Evolutionary conservation across 2,888 invertebrate genomes (phyloP), one percentile per base, ranked within the genome.

Genomic region (Hypolimnas misippus): DNA sequence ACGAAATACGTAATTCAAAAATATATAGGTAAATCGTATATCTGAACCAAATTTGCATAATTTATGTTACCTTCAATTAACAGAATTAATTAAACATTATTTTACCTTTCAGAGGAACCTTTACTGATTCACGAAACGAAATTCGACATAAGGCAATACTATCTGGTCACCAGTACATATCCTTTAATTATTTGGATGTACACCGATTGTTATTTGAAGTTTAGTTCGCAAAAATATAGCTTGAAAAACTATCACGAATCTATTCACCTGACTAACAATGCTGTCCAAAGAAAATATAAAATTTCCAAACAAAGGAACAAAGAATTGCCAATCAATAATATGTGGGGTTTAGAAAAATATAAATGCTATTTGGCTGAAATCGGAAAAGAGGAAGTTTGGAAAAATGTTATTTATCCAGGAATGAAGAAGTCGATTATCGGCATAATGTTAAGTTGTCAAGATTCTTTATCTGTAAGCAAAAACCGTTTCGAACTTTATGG

Each of bases 121-220:
- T 82, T 97, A 50, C 84, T 98, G 49, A 94, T 98, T 42, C 93
- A 96, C 80, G 95, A 95, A 65, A 97, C 97, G 0, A 98, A 98
- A 89, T 98, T 98, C 80, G 98, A 98, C 78, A 97, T 98, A 67
- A 93, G 98, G 7, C 97, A 97, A 84, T 98, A 97, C 94, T 97
- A 97, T 83, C 85, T 98, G 56, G 95, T 97, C 0, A 96, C 96
- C 42, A 95, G 95, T 71, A 95, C 95, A 71, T 94, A 93, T 70
- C 96, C 96, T 0, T 89, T 98, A 54, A 95, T 95, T 0, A 94
- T 98, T 75, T 98, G 97, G 97, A 94, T 97, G 87, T 98, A 97
- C 84, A 95, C 93, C 93, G 87, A 97, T 75, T 96, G 96, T 76
- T 97, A 98, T 77, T 89, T 98, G 55, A 93, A 97, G 67, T 97